These are phyloP conservation scores for Rotaria macrura DNA, from an alignment of 2,888 invertebrate species.

Conservation along the genomic window DNA sequence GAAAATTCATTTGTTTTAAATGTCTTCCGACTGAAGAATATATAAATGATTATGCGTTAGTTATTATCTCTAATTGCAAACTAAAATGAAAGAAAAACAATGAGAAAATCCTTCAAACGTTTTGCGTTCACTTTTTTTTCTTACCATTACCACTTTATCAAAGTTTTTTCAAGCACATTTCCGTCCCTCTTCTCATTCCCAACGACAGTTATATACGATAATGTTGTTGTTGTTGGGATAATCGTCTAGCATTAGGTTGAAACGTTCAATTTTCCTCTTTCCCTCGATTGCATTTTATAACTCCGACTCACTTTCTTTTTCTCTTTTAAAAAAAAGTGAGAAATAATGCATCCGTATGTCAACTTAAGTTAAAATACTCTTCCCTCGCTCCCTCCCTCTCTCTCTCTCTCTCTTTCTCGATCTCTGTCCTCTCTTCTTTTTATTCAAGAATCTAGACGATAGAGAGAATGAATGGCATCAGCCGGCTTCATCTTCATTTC, in stretches of 20 bases:
- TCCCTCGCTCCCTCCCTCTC: background rate
- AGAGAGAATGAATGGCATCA: conserved; percentile 6
- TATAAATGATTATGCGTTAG: background rate
- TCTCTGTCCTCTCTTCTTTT: background rate
- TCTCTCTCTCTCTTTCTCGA: background rate
- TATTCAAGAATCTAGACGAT: background rate
- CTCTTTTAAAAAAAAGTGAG: background rate
- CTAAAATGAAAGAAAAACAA: background rate
- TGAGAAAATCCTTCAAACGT: background rate
- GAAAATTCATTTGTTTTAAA: background rate
- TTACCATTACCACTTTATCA: background rate
- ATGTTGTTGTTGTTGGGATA: conserved; percentile 12
- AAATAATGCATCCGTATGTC: conserved; percentile 20
- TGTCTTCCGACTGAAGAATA: conserved; percentile 4
- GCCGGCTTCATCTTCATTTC: conserved; percentile 8
- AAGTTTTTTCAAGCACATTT: conserved; percentile 19
- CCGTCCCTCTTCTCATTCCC: background rate
- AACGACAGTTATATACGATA: background rate
- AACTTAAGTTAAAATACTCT: conserved; percentile 21
- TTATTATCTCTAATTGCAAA: background rate
- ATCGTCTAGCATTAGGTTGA: background rate
- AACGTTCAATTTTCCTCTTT: background rate
- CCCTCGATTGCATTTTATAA: background rate
- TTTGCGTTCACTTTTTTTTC: background rate
- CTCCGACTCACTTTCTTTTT: conserved; percentile 2